A percentile compares a stretch with the other conserved stretches of the same genome.
These are phyloP conservation scores for Canis aureus DNA, from an alignment of 2,113 vertebrate species.

Conservation along the genomic window DNA sequence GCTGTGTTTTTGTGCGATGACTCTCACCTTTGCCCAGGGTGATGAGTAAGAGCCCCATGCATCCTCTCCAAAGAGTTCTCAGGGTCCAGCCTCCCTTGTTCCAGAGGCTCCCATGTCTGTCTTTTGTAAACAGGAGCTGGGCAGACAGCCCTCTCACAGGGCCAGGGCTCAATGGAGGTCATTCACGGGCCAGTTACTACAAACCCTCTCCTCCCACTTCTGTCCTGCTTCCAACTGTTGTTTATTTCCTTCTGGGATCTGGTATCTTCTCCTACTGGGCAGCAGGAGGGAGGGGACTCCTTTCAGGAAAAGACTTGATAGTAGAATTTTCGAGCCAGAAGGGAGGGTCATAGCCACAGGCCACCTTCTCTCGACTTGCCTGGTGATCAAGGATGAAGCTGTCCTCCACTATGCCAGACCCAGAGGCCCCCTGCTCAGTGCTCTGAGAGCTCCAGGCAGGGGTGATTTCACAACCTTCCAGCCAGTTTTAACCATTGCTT, in stretches of 20 bases:
- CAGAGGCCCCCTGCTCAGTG: neutral
- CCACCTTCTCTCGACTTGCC: neutral
- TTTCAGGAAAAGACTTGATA: neutral
- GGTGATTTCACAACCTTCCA: no score
- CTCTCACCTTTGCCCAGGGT: neutral
- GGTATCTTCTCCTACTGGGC: neutral
- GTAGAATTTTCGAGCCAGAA: neutral
- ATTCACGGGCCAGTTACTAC: neutral
- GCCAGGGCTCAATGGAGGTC: constrained; percentile 16
- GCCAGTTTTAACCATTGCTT: neutral
- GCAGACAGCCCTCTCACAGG: neutral
- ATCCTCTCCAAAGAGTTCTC: neutral
- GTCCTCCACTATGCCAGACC: neutral
- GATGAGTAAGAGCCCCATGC: neutral
- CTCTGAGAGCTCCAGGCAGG: neutral
- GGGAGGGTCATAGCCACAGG: neutral
- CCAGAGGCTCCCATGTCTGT: neutral
- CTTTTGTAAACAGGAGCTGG: constrained; percentile 1
- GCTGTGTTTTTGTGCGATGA: neutral
- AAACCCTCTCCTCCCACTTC: neutral
- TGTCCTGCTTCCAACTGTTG: neutral
- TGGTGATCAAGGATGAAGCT: neutral
- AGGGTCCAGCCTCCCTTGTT: neutral
- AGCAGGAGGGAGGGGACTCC: neutral
- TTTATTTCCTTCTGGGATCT: constrained; percentile 30